These are phyloP conservation scores for Scortum barcoo DNA, from an alignment of 2,113 vertebrate species.

Conservation along the genomic window DNA sequence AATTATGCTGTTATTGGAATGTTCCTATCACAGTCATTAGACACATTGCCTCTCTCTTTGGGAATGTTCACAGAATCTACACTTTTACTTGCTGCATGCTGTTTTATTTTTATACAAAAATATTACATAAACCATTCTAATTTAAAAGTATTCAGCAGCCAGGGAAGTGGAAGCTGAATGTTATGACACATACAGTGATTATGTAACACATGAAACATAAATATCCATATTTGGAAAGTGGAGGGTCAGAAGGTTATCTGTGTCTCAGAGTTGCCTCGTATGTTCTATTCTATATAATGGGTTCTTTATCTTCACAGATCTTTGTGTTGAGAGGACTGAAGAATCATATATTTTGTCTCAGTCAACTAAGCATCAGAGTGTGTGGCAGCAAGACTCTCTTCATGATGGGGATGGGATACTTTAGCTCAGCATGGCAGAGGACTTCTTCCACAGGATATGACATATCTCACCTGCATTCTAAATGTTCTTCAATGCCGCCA, in stretches of 20 bases:
- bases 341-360: slow-evolving; percentile 27
- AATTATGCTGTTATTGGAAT: slow-evolving; percentile 8
- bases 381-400: slow-evolving; percentile 37
- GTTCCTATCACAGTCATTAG: slow-evolving; percentile 6
- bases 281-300: slow-evolving; percentile 16
- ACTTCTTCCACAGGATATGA: slow-evolving; percentile 39
- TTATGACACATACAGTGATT: slow-evolving; percentile 58
- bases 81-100: slow-evolving; percentile 15
- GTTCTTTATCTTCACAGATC: slow-evolving; percentile 71
- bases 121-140: slow-evolving; percentile 57
- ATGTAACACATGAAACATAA: slow-evolving; percentile 51
- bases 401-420: slow-evolving; percentile 70
- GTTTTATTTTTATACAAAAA: slow-evolving; percentile 34
- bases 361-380: slow-evolving; percentile 22
- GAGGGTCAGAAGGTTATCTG: slow-evolving; percentile 17
- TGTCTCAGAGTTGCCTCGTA: slow-evolving; percentile 6
- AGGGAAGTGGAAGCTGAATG: slow-evolving; percentile 24
- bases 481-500: background rate
- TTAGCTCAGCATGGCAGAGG: slow-evolving; percentile 38
- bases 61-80: slow-evolving; percentile 11
- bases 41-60: slow-evolving; percentile 6
- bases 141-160: slow-evolving; percentile 37
- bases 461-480: slow-evolving; percentile 36
- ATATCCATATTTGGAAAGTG: slow-evolving; percentile 44
- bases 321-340: slow-evolving; percentile 53